Evolutionary conservation across 2,797 vertebrate species (phyloP), one percentile per base, ranked within the genome.

Genomic region (Ctenopoma kingsleyae): DNA sequence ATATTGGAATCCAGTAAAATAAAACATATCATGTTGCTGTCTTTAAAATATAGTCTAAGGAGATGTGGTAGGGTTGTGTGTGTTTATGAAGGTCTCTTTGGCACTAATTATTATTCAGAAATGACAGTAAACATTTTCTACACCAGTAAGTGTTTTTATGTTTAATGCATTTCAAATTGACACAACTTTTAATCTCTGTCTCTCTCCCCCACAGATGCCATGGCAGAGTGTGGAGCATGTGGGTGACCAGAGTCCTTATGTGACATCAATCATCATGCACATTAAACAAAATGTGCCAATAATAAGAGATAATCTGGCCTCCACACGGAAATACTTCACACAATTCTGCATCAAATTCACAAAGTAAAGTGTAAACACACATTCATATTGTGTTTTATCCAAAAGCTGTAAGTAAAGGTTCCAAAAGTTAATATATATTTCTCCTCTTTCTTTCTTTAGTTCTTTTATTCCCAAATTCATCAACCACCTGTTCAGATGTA

Each of bases 271-370:
- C 82, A 98, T 99, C 90, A 95, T 98, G 80, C 98, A 99, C 91
- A 97, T 99, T 22, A 99, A 99, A 61, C 98, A 99, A 87, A 99
- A 99, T 0, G 98, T 99, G 69, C 98, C 98, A 11, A 96, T 98
- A 93, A 96, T 99, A 89, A 95, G 97, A 1, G 98, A 99, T 92
- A 99, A 97, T 81, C 92, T 99, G 87, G 98, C 98, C 58, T 98
- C 98, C 60, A 99, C 98, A 0, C 95, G 98, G 49, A 99, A 99
- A 91, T 99, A 99, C 90, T 99, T 99, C 93, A 99, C 98, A 4
- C 98, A 99, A 86, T 99, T 99, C 94, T 99, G 98, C 92, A 99
- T 99, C 69, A 99, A 99, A 81, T 99, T 99, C 89, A 98, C 97
- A 52, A 99, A 99, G 98, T 99, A 91, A 41, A 86, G 1, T 2